These are phyloP conservation scores for Melanophora roralis DNA, from an alignment of 2,888 invertebrate genomes.

Conservation along the genomic window DNA sequence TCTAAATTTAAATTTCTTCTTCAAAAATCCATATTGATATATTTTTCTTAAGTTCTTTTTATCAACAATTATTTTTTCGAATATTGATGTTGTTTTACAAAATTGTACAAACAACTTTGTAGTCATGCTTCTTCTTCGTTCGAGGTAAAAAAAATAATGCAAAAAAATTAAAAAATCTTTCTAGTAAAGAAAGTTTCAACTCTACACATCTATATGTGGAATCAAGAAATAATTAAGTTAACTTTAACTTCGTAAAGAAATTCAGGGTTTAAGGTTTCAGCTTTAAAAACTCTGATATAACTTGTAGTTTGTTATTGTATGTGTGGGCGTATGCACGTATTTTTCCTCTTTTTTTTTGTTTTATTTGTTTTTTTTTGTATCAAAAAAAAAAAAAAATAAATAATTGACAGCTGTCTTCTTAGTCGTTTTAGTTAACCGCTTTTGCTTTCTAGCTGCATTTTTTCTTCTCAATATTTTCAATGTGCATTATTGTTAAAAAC, in stretches of 20 bases:
- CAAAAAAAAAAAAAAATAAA: not conserved
- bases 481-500: conserved; percentile 57
- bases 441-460: conserved; percentile 18
- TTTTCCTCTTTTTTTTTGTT: too few relatives aligned
- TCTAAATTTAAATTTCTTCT: conserved; percentile 42
- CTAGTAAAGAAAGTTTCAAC: conserved; percentile 9
- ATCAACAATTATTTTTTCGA: conserved; percentile 35
- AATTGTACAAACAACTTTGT: conserved; percentile 49
- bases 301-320: conserved; percentile 11
- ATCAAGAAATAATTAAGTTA: not conserved
- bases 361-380: too few relatives aligned
- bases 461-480: conserved; percentile 51
- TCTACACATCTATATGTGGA: conserved; percentile 35
- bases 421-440: conserved; percentile 25
- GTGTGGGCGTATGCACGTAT: conserved; percentile 32
- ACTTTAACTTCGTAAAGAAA: too few relatives aligned
- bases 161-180: not conserved
- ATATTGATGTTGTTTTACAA: conserved; percentile 42
- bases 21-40: conserved; percentile 43
- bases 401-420: conserved; percentile 30
- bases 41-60: conserved; percentile 50
- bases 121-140: conserved; percentile 71
- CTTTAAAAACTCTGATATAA: conserved; percentile 6
- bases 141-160: conserved; percentile 69
- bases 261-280: too few relatives aligned